phyloP scores from a whole-genome alignment of 2,888 invertebrate genomes.

The Parnassius glacialis region DNA sequence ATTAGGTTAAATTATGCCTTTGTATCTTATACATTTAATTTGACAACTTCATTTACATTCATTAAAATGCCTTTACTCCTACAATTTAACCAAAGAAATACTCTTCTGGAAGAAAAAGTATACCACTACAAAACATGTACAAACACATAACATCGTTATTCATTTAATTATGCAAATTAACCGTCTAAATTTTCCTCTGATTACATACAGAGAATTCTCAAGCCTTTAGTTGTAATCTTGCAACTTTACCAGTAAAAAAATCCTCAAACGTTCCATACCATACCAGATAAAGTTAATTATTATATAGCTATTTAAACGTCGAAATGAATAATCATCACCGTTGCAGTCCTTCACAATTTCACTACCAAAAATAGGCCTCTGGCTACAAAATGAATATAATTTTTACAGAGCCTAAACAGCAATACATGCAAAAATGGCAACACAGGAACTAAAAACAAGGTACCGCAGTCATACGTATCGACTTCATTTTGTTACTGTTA shows the following conservation, averaged over 20 bases:
- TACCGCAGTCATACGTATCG: too few species aligned
- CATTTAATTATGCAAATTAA: conserved; percentile 63
- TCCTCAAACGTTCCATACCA: neutral
- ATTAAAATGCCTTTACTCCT: too few species aligned
- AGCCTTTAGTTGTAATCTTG: conserved; percentile 12
- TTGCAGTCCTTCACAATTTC: too few species aligned
- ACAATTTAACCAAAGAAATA: too few species aligned
- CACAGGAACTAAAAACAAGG: too few species aligned
- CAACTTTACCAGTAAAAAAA: conserved; percentile 12
- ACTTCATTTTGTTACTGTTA: too few species aligned
- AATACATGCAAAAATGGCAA: too few species aligned
- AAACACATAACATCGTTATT: conserved; percentile 36
- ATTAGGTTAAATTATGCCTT: conserved; percentile 18
- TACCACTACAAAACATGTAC: neutral
- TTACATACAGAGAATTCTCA: conserved; percentile 64
- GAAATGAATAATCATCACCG: too few species aligned
- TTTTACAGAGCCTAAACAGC: too few species aligned
- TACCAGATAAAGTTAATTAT: conserved; percentile 15
- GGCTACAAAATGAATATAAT: too few species aligned
- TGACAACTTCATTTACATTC: too few species aligned
- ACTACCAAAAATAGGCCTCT: too few species aligned
- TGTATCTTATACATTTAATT: neutral
- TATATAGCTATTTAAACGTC: conserved; percentile 1
- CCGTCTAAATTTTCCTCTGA: conserved; percentile 65
- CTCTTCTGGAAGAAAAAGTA: neutral